Conservation (phyloP, 2,113 vertebrate genomes). For the Pterocles burchelli region DNA sequence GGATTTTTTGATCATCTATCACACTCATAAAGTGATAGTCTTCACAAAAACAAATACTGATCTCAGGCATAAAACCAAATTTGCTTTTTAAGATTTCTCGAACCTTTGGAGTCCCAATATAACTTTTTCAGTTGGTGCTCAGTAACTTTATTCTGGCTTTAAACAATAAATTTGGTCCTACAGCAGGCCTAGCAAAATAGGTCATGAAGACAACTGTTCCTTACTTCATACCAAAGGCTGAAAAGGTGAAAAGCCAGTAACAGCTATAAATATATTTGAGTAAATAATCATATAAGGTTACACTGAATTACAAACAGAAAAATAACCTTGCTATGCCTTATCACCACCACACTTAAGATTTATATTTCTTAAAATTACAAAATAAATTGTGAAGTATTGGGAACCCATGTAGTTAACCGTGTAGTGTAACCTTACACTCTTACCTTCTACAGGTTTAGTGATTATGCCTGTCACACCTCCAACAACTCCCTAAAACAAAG, state of each 20-base stretch:
- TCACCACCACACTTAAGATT: neutral
- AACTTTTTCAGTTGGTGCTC: neutral
- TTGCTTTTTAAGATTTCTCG: neutral
- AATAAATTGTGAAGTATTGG: neutral
- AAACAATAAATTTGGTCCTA: neutral
- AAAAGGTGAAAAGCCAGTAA: neutral
- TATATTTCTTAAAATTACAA: neutral
- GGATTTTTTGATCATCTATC: neutral
- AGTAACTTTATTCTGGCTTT: neutral
- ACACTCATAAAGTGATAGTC: neutral
- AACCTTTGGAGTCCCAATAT: neutral
- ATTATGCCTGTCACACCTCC: slow-evolving; percentile 95
- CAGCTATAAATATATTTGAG: neutral
- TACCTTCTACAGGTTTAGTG: slow-evolving; percentile 97
- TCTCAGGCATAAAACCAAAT: neutral
- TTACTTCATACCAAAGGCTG: neutral
- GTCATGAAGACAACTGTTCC: neutral
- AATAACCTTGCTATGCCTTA: neutral
- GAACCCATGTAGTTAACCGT: neutral
- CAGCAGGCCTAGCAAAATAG: neutral
- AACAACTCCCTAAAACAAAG: slow-evolving; percentile 86
- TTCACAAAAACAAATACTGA: neutral
- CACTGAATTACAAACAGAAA: neutral
- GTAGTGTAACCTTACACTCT: neutral
- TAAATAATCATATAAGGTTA: neutral